A percentile compares a stretch with the other conserved stretches of the same genome.
Conservation (phyloP, 2,797 vertebrate genomes). For the Gymnoscopelus microlampas region DNA sequence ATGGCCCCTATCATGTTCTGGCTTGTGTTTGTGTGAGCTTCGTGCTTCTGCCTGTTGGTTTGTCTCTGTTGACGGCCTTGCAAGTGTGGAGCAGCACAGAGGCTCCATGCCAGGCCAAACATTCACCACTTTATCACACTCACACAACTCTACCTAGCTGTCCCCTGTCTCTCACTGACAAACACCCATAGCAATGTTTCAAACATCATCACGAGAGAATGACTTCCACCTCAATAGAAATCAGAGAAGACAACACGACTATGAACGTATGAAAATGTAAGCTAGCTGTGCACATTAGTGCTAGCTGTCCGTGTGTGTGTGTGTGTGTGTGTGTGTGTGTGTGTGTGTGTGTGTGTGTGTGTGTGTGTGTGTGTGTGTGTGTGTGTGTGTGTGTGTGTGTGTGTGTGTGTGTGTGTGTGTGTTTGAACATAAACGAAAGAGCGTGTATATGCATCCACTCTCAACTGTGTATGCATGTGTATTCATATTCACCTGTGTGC, state of each 20-base stretch:
- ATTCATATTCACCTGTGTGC: slow-evolving; percentile 2
- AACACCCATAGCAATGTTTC: too few relatives aligned
- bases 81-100: not conserved
- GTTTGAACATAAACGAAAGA: not conserved
- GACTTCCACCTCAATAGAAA: too few relatives aligned
- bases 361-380: slow-evolving; percentile 5
- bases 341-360: not conserved
- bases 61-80: not conserved
- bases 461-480: too few relatives aligned
- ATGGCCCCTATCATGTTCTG: slow-evolving; percentile 35
- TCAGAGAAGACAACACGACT: too few relatives aligned
- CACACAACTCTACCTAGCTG: too few relatives aligned
- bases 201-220: too few relatives aligned
- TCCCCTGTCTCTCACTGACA: too few relatives aligned
- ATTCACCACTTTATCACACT: not conserved
- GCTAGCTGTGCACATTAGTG: not conserved
- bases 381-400: slow-evolving; percentile 5
- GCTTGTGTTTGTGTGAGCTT: slow-evolving; percentile 18
- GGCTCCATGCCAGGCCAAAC: not conserved
- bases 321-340: not conserved
- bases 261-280: too few relatives aligned
- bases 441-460: slow-evolving; percentile 8
- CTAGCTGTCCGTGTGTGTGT: slow-evolving; percentile 30
- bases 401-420: not conserved
- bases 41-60: slow-evolving; percentile 23